Conservation (phyloP, 2,797 vertebrate species). For the Sebastes ruberrimus region DNA sequence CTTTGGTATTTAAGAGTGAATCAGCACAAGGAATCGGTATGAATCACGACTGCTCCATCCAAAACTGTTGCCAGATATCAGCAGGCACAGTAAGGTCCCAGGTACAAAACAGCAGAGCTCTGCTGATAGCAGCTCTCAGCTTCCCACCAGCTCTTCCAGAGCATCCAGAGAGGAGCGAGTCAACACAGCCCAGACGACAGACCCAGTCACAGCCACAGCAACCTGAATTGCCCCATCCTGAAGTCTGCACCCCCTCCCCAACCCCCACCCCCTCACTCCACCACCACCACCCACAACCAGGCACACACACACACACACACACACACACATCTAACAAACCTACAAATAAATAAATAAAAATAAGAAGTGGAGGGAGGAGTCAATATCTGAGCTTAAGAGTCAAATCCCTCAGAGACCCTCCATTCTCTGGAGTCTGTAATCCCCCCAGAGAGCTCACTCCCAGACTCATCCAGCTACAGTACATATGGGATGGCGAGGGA, state of each 20-base stretch:
- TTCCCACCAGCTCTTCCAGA: conserved; percentile 46
- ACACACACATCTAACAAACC: conserved; percentile 16
- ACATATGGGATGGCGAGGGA: conserved; percentile 25
- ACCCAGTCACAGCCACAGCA: conserved; percentile 58
- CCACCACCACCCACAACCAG: conserved; percentile 25
- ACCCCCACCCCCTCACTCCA: conserved; percentile 53
- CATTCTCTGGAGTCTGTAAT: conserved; percentile 63
- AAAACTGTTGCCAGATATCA: conserved; percentile 40
- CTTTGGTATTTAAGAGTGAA: conserved; percentile 68
- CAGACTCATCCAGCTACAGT: conserved; percentile 34
- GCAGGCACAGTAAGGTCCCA: conserved; percentile 42
- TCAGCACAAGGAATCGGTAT: conserved; percentile 10
- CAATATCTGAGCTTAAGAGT: conserved; percentile 61
- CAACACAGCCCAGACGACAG: conserved; percentile 43
- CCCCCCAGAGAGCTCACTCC: conserved; percentile 40
- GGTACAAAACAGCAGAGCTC: conserved; percentile 27
- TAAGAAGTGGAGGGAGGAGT: conserved; percentile 67
- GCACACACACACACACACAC: neutral
- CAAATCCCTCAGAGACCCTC: conserved; percentile 67
- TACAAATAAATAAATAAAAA: conserved; percentile 52
- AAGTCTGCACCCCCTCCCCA: conserved; percentile 45
- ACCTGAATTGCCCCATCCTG: conserved; percentile 68
- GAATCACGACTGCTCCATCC: conserved; percentile 59
- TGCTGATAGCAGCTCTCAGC: conserved; percentile 56
- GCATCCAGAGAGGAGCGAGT: conserved; percentile 63